A percentile compares a stretch with the other conserved stretches of the same genome.
These are phyloP conservation scores for Rhingia rostrata DNA, from an alignment of 2,888 invertebrate species.

Conservation along the genomic window DNA sequence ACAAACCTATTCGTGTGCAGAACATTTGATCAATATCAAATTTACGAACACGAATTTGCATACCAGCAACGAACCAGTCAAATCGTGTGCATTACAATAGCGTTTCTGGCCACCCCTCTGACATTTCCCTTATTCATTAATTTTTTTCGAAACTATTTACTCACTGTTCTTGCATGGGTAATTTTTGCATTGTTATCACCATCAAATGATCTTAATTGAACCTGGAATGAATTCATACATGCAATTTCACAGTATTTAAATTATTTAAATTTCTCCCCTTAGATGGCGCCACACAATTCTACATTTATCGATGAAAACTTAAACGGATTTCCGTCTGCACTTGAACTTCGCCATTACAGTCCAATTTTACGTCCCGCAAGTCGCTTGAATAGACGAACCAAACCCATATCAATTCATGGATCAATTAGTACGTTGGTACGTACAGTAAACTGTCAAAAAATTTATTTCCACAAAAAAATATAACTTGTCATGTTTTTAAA, in stretches of 20 bases:
- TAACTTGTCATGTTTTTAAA: background rate
- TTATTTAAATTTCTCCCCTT: constrained; percentile 6
- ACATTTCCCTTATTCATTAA: background rate
- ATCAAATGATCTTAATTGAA: constrained; percentile 80
- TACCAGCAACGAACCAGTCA: constrained; percentile 11
- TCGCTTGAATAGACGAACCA: constrained; percentile 75
- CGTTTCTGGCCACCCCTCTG: background rate
- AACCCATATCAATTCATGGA: constrained; percentile 79
- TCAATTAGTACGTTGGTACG: constrained; percentile 80
- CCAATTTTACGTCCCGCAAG: constrained; percentile 79
- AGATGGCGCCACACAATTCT: constrained; percentile 81
- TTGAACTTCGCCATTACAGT: constrained; percentile 78
- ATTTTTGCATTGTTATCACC: constrained; percentile 80
- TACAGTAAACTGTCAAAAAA: constrained; percentile 34
- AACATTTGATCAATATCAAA: constrained; percentile 34
- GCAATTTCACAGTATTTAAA: constrained; percentile 13
- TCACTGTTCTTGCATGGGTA: constrained; percentile 72
- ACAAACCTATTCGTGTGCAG: constrained; percentile 46
- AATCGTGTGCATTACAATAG: constrained; percentile 15
- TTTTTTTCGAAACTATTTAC: constrained; percentile 17
- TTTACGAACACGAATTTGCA: constrained; percentile 50
- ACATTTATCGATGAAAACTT: constrained; percentile 81
- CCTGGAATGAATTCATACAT: constrained; percentile 50
- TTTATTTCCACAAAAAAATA: background rate
- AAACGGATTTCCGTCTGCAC: constrained; percentile 78